Base-by-base conservation (phyloP, 2,888 invertebrate genomes). In the Platerodrilus igneus region DNA sequence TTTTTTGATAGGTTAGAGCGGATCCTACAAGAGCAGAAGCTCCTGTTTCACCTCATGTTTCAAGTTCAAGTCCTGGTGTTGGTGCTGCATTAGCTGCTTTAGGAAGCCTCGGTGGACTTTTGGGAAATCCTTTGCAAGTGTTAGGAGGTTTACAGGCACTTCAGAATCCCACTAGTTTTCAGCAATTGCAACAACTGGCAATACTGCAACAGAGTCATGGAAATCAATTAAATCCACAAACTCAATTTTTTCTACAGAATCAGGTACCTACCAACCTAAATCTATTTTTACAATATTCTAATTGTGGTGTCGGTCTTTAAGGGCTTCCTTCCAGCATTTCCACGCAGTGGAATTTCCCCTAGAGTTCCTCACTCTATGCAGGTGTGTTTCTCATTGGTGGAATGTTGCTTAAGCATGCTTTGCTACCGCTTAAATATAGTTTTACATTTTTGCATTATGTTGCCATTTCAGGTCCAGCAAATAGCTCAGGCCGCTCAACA, bases 241-340 rank as follows among this genome's bases (percentile, higher is more conserved):
- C 83, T 13, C 86, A 85, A 62, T 83, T 85, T 61, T 79, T 86
- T 64, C 68, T 86, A 36, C 86, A 86, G 63, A 86, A 85, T 67
- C 85, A 81, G 76, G 82, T 82, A 60, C 59, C 62, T 53, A 21
- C 9, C 11, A 10, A 19, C 3, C 8, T 11, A 4, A 14, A 3
- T 16, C 14, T n/a, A 26, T 28, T 37, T 20, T 20, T 31, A 28
- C 47, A 40, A 21, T 27, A 23, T 15, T 33, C 23, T 46, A 42
- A 46, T 25, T 43, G 6, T 40, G 36, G 46, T 50, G 42, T 46
- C 46, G 45, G 40, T 47, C 44, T 50, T 51, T 35, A 54, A 72
- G 72, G 72, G 71, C 43, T 67, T 72, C 56, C 68, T 73, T 44
- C 72, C 71, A 60, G 68, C 69, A 48, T 69, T 70, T 59, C 60